These are phyloP conservation scores for Condylostylus longicornis DNA, from an alignment of 1,140 invertebrate genomes.

Conservation along the genomic window DNA sequence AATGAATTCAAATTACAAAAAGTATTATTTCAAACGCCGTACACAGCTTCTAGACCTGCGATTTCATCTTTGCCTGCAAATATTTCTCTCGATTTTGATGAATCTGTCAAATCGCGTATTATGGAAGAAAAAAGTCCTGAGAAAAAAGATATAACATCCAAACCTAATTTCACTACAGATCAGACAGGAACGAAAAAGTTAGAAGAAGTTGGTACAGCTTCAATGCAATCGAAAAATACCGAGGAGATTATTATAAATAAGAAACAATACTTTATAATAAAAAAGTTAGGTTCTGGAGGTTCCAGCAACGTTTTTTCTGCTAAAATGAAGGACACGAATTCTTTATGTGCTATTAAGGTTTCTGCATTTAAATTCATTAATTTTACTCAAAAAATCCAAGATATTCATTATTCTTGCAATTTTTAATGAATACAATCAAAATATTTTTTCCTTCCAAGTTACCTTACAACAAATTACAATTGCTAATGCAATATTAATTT, in stretches of 20 bases:
- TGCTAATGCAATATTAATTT: too few relatives aligned
- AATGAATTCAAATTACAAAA: constrained; percentile 29
- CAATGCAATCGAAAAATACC: constrained; percentile 7
- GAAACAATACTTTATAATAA: constrained; percentile 19
- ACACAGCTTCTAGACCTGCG: constrained; percentile 19
- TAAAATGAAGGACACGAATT: constrained; percentile 12
- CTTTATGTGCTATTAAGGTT: constrained; percentile 25
- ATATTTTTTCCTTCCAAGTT: neutral
- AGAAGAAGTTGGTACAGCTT: constrained; percentile 1
- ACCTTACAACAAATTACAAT: too few relatives aligned
- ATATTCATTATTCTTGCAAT: neutral
- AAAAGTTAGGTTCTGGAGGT: constrained; percentile 26
- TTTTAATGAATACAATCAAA: neutral
- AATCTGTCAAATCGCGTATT: constrained; percentile 14
- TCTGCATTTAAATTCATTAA: constrained; percentile 1
- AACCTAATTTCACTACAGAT: neutral
- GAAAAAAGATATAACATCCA: neutral
- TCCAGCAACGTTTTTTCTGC: constrained; percentile 28
- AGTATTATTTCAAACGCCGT: constrained; percentile 28
- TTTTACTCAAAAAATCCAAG: too few relatives aligned
- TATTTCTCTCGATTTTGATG: constrained; percentile 20
- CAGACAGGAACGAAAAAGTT: constrained; percentile 1
- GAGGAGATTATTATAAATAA: constrained; percentile 20
- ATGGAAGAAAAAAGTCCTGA: constrained; percentile 6
- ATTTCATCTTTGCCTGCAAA: constrained; percentile 16